Evolutionary conservation across 2,113 vertebrate genomes (phyloP).

Genomic region (Dipodomys stephensi): DNA sequence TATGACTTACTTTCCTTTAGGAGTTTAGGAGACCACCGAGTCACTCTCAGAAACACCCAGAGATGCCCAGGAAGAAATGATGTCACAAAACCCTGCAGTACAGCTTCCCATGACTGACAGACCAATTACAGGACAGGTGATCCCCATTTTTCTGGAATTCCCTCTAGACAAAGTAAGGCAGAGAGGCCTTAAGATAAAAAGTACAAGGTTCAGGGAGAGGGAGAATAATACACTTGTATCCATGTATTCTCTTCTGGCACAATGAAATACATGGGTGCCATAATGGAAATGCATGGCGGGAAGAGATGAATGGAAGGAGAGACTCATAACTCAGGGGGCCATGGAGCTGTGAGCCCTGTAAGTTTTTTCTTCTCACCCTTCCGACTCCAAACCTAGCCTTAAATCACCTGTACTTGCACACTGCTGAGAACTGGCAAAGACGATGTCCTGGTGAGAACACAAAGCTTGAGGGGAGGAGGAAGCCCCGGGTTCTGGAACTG

Average conservation of each 20-base stretch:
- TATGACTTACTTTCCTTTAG: not conserved
- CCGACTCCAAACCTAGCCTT: not conserved
- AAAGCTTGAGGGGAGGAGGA: not conserved
- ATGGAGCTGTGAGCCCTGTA: slow-evolving; percentile 57
- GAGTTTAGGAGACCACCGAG: not conserved
- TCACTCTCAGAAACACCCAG: slow-evolving; percentile 3
- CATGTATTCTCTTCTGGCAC: not conserved
- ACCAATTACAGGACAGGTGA: not conserved
- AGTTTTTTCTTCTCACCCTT: slow-evolving; percentile 6
- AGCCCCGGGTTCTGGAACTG: not conserved
- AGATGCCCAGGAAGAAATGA: not conserved
- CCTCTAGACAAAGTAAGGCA: not conserved
- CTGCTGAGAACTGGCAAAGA: not conserved
- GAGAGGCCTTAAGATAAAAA: not conserved
- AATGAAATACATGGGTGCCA: not conserved
- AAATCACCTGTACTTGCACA: slow-evolving; percentile 27
- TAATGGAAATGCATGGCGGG: slow-evolving; percentile 46
- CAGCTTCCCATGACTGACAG: not conserved
- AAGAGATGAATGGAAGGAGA: slow-evolving; percentile 44
- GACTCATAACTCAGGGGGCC: slow-evolving; percentile 71
- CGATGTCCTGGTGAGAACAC: not conserved
- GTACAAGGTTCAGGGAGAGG: not conserved
- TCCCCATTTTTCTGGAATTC: not conserved
- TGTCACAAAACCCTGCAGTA: not conserved
- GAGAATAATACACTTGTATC: not conserved